Base-by-base conservation (phyloP, 2,888 invertebrate species). In the Ormyrus rosae region DNA sequence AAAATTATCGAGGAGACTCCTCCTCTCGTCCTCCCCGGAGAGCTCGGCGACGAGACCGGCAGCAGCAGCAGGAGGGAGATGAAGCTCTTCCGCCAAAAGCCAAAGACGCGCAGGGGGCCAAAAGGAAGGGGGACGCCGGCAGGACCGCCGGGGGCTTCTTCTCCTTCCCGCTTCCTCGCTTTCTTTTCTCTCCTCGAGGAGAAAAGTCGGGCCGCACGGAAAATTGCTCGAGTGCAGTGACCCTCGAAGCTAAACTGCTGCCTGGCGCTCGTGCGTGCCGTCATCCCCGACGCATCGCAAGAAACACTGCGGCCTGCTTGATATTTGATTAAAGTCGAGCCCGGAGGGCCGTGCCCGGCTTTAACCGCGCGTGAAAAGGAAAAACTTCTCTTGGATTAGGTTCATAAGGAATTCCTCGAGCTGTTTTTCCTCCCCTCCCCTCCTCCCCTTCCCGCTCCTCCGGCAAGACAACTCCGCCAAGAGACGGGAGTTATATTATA, bases 321-420 rank as follows among this genome's bases (percentile, higher is more conserved):
- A 85, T 86, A 86, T 87, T 87, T 87, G 87, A 88, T 88, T 88
- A 87, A 87, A 87, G 85, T 85, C 85, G 83, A 87, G 75, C 45
- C 69, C 10, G 48, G n/a, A 55, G n/a, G 10, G 56, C 48, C 8
- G 34, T 4, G 48, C 56, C 10, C 70, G 68, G 48, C 63, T 56
- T 77, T 63, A 81, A 77, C 72, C 77, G 81, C 58, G 76, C 81
- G 68, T 72, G 73, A 77, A 81, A 50, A 58, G 58, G 34, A 68
- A 65, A 71, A 71, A 77, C 70, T 70, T 70, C 10, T 48, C 78
- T 58, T 58, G 60, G 72, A 69, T 69, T 74, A 69, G 78, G 72
- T 67, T 72, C 67, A 48, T 45, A 67, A 72, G 68, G 55, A 61
- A 73, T 78, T 78, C 53, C 50, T 51, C 72, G 53, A n/a, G 46